Conservation (phyloP, 2,113 vertebrate species). For the Saccopteryx bilineata region DNA sequence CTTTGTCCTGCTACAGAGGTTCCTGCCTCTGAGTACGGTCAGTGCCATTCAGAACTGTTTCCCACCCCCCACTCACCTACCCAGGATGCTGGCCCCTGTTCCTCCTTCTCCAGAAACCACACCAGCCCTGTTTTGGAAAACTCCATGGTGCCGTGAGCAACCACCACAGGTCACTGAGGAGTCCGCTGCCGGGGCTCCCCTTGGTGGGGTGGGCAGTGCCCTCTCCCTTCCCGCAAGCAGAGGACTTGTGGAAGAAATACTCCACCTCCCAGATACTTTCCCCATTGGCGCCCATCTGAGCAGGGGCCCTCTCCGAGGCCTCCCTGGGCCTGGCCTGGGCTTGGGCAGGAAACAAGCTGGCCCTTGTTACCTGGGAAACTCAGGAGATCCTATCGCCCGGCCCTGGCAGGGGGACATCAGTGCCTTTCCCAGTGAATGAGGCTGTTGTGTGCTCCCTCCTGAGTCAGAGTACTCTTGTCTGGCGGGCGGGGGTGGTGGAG, state of each 20-base stretch:
- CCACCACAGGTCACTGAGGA: background rate
- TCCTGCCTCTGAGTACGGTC: background rate
- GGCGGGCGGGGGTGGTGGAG: background rate
- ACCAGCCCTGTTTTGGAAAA: background rate
- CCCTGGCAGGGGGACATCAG: background rate
- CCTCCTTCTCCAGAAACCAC: background rate
- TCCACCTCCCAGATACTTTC: background rate
- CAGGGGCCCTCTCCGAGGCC: background rate
- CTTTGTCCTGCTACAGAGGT: background rate
- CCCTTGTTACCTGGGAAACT: slow-evolving; percentile 44
- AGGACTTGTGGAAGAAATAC: background rate
- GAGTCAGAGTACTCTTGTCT: slow-evolving; percentile 65
- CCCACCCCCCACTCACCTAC: background rate
- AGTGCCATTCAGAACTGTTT: too few relatives aligned
- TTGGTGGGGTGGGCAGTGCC: background rate
- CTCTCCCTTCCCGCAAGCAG: background rate
- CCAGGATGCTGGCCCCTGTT: background rate
- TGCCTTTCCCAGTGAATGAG: slow-evolving; percentile 54
- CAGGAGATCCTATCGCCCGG: background rate
- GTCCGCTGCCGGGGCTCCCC: background rate
- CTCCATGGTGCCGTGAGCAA: background rate
- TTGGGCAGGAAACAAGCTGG: slow-evolving; percentile 13
- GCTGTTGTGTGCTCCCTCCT: slow-evolving; percentile 54
- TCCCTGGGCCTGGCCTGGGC: background rate
- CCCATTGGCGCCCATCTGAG: background rate